phyloP scores from a whole-genome alignment of 2,797 vertebrate genomes.

The Neomorphus geoffroyi region DNA sequence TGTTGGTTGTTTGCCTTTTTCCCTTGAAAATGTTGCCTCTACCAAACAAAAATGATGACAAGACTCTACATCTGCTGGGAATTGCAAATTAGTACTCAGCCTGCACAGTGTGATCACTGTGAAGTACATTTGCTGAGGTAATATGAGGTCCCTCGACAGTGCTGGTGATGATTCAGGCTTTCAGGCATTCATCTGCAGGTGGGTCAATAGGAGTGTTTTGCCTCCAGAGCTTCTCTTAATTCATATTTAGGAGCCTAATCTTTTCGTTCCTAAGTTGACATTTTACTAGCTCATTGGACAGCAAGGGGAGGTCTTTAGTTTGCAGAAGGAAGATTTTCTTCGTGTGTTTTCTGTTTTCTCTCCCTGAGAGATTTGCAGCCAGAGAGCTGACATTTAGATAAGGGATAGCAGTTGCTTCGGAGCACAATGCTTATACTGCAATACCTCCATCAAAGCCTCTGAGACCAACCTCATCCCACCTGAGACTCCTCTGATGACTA shows the following conservation, averaged over 20 bases:
- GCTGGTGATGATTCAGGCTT: slow-evolving; percentile 23
- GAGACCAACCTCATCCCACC: background rate
- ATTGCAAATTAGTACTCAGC: slow-evolving; percentile 28
- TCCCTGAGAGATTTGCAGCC: background rate
- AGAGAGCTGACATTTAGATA: slow-evolving; percentile 11
- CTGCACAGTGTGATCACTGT: slow-evolving; percentile 17
- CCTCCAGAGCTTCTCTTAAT: background rate
- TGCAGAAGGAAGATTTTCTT: background rate
- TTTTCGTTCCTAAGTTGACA: background rate
- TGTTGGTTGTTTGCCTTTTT: slow-evolving; percentile 38
- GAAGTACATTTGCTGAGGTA: slow-evolving; percentile 50
- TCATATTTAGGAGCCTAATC: background rate
- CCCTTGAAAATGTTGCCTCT: slow-evolving; percentile 41
- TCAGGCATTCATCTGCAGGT: slow-evolving; percentile 27
- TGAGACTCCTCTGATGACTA: background rate
- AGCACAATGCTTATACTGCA: background rate
- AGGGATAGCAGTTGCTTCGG: background rate
- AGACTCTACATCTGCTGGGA: slow-evolving; percentile 43
- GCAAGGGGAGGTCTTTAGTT: background rate
- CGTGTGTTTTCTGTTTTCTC: background rate
- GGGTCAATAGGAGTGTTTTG: background rate
- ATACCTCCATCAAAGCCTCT: background rate
- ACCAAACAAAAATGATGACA: slow-evolving; percentile 34
- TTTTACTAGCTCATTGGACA: background rate
- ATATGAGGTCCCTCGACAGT: background rate